Base-by-base conservation (phyloP, 2,797 vertebrate species). In the Galaxias olidus region DNA sequence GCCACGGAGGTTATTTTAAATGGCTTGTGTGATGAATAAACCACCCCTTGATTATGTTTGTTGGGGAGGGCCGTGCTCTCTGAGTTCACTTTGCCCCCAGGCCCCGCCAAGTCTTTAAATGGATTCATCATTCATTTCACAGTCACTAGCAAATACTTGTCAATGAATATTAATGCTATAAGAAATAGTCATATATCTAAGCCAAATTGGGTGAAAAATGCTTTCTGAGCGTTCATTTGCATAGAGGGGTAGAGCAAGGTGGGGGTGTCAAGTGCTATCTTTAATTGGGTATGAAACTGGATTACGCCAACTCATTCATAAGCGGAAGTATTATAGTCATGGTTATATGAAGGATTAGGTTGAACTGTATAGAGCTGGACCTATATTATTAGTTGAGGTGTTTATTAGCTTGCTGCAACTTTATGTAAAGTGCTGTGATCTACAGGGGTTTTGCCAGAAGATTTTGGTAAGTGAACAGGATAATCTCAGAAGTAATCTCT, bases 51-150 rank as follows among this genome's bases (percentile, higher is more conserved):
- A 70, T 80, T 80, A 63, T 75, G 72, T 75, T 71, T 68, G 55
- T 67, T 68, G 42, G 41, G 59, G 9, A 63, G 62, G 65, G 58
- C 51, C 41, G 17, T 44, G 30, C 13, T 54, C 17, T 52, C 42
- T 43, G 4, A 5, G 5, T 14, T 45, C 63, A 48, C 52, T 81
- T 76, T 67, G 61, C 69, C 81, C 65, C 40, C 5, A 66, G 53
- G 70, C 64, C n/a, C 54, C 17, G 48, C 61, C 54, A 59, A 54
- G 59, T 59, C 83, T 73, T 80, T 59, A 85, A 88, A 83, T 79
- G 52, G 69, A 61, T 76, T 82, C 78, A 83, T 87, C 75, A 77
- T 77, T 85, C 78, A 86, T 84, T 84, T 81, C 73, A 69, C 61
- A 81, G 78, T 72, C 69, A 73, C 44, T 55, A 63, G 63, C 66